Evolutionary conservation across 1,140 invertebrate genomes (phyloP).

Genomic region (Arctopsyche grandis): DNA sequence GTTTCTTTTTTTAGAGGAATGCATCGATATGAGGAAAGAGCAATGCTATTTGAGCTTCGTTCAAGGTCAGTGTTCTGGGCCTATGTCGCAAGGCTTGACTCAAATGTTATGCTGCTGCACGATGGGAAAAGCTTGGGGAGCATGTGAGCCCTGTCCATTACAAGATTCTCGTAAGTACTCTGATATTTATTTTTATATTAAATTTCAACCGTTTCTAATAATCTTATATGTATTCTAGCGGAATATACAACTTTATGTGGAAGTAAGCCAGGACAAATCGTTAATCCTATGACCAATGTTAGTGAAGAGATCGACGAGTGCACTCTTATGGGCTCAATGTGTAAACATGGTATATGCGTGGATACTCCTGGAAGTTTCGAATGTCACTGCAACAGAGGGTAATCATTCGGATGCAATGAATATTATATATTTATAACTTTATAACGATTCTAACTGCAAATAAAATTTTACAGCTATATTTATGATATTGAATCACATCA

Average conservation of each 20-base stretch:
- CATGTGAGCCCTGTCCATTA: conserved; percentile 82
- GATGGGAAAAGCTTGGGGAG: conserved; percentile 88
- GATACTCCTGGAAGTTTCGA: conserved; percentile 88
- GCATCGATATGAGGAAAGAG: conserved; percentile 86
- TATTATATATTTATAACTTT: neutral
- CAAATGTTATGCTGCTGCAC: conserved; percentile 90
- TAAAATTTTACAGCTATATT: conserved; percentile 69
- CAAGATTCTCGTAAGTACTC: conserved; percentile 68
- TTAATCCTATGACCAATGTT: conserved; percentile 81
- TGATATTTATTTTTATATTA: neutral
- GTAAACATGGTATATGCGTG: conserved; percentile 84
- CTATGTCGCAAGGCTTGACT: conserved; percentile 82
- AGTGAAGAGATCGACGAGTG: conserved; percentile 85
- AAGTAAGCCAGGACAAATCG: conserved; percentile 73
- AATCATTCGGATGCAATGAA: conserved; percentile 16
- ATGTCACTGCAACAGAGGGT: conserved; percentile 80
- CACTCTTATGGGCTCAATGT: conserved; percentile 82
- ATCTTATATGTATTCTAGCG: conserved; percentile 58
- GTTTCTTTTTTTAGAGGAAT: conserved; percentile 74
- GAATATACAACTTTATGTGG: conserved; percentile 73
- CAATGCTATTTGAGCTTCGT: conserved; percentile 81
- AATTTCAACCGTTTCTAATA: neutral
- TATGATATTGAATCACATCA: conserved; percentile 82
- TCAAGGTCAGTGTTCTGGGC: conserved; percentile 72
- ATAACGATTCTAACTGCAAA: too few relatives aligned